Evolutionary conservation across 1,140 invertebrate species (phyloP), one percentile per base, ranked within the genome.

Genomic region (Tenebrio molitor): DNA sequence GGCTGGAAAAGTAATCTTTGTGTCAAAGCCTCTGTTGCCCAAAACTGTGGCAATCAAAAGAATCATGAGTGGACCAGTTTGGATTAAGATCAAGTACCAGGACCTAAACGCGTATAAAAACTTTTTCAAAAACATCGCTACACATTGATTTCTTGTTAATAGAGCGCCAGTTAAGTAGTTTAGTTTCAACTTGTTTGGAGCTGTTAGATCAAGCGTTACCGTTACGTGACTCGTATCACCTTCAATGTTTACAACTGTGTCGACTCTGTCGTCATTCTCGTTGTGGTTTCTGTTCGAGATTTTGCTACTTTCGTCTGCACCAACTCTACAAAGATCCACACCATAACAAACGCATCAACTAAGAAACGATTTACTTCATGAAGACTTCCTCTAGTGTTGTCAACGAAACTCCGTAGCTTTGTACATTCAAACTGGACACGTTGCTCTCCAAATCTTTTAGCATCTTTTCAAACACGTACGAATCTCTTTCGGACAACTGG

Each of bases 371-470:
- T 84, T 85, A 94, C 92, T 90, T 93, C 77, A 96, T 86, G 83
- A 96, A 96, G 2, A 97, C 94, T 87, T 96, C 93, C 84, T 97
- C 94, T 77, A 97, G 88, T 19, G 94, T 96, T 8, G 94, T 94
- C 0, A 94, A 86, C 0, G 93, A 93, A 3, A 95, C 82, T 12
- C 87, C 86, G 78, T 86, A 88, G 76, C 85, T 86, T 72, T 84
- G 85, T 34, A 97, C 87, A 1, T 89, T 88, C n/a, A 95, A 83
- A 19, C 84, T 75, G 7, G 85, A 83, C 72, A 88, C 90, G 42
- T 88, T 83, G 1, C 79, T 78, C 81, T 96, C 93, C 19, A 96
- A 83, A 53, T 89, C 85, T 68, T 87, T 86, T 68, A 96, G 88
- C 80, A 94, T 87, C 42, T 86, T 84, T 36, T 86, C 84, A 80